Evolutionary conservation across 2,888 invertebrate genomes (phyloP).

Genomic region (Rhyacophila evoluta): DNA sequence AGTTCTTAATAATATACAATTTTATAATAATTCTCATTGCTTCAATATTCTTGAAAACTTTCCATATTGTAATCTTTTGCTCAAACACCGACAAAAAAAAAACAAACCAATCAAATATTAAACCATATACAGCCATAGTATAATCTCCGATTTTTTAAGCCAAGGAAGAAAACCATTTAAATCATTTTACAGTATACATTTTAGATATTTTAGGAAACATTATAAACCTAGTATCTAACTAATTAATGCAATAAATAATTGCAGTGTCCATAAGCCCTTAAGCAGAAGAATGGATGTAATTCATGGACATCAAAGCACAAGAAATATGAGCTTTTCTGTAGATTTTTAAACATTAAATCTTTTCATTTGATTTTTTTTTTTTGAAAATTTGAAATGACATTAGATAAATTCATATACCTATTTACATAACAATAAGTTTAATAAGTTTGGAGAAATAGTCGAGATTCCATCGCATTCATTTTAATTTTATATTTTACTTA

Average conservation of each 20-base stretch:
- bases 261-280: slow-evolving; percentile 35
- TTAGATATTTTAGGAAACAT: slow-evolving; percentile 17
- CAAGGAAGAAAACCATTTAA: not conserved
- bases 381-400: too few species aligned
- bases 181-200: slow-evolving; percentile 19
- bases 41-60: not conserved
- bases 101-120: not conserved
- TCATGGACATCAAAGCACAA: slow-evolving; percentile 48
- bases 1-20: not conserved
- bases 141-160: not conserved
- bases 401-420: not conserved
- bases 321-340: slow-evolving; percentile 52
- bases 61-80: slow-evolving; percentile 8
- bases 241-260: slow-evolving; percentile 39
- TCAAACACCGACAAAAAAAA: not conserved
- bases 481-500: not conserved
- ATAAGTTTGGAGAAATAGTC: not conserved
- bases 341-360: slow-evolving; percentile 44
- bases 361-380: too few species aligned
- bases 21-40: slow-evolving; percentile 7
- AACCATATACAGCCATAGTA: not conserved
- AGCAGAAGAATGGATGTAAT: slow-evolving; percentile 45
- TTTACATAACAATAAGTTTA: not conserved
- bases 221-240: slow-evolving; percentile 11
- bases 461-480: not conserved